Base-by-base conservation (phyloP, 2,113 vertebrate genomes). In the Polypterus senegalus region DNA sequence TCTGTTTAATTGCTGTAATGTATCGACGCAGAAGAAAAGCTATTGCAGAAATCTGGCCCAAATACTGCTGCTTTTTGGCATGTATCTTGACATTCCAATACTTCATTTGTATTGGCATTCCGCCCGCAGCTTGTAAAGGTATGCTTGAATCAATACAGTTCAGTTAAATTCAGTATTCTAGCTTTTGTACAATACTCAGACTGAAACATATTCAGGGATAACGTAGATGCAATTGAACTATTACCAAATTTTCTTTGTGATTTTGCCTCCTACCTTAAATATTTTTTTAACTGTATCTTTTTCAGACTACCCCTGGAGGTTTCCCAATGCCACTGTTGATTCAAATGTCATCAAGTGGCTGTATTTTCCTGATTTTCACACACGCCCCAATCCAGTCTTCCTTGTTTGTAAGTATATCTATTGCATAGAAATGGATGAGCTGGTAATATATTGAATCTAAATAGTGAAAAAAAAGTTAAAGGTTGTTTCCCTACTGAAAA, bases 341-440 rank as follows among this genome's bases (percentile, higher is more conserved):
- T 91, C 92, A 62, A 95, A 97, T 27, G 89, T 99, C 76, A 87
- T 99, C 75, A 98, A 96, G 75, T 99, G 96, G 96, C 82, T 98
- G 54, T 99, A 95, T 67, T 83, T 98, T 66, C 96, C 96, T 46
- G 94, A 97, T 66, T 99, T 98, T 81, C 83, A 75, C 66, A 88
- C 86, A 64, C 81, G 65, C 45, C 96, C 96, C 60, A 90, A 90
- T 69, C 78, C 96, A 0, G 71, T 85, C 54, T 97, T 99, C 66
- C 94, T 98, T 56, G 79, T 94, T 70, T 99, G 96, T 99, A 84
- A 93, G 90, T 86, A 59, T 70, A 5, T 4, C 46, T 9, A 11
- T 46, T 51, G 45, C 5, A 3, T 56, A 11, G 27, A 27, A 27
- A 27, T 27, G 2, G 27, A 27, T 27, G 27, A 27, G 27, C 27